These are phyloP conservation scores for Nasonia oneida DNA, from an alignment of 2,888 invertebrate genomes.

Conservation along the genomic window DNA sequence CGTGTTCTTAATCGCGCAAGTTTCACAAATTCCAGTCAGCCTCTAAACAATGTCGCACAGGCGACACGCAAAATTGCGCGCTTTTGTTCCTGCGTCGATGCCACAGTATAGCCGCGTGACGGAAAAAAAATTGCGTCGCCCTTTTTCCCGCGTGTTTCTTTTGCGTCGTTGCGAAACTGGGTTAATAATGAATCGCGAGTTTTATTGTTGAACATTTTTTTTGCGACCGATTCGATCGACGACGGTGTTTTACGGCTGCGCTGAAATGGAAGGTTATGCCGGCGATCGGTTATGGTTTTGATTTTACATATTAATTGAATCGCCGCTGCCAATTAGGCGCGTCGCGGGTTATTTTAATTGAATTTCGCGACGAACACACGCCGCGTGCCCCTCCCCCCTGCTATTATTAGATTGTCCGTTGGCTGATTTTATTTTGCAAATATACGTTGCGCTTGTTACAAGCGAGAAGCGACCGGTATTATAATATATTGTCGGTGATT, in stretches of 20 bases:
- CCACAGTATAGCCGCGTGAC: not conserved
- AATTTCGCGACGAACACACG: not conserved
- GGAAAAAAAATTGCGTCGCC: slow-evolving; percentile 37
- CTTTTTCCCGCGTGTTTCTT: not conserved
- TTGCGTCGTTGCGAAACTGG: slow-evolving; percentile 22
- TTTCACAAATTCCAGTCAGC: slow-evolving; percentile 19
- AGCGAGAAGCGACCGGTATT: not conserved
- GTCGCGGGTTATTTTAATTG: slow-evolving; percentile 37
- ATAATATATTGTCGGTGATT: too few species aligned
- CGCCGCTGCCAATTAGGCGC: slow-evolving; percentile 18
- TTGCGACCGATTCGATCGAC: not conserved
- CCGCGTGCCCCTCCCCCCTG: too few species aligned
- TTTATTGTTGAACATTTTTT: not conserved
- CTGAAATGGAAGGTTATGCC: slow-evolving; percentile 20
- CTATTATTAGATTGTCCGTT: not conserved
- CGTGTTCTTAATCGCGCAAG: slow-evolving; percentile 28
- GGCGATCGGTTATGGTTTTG: slow-evolving; percentile 16
- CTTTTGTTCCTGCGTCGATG: slow-evolving; percentile 18
- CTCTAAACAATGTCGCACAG: slow-evolving; percentile 34
- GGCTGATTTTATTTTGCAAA: not conserved
- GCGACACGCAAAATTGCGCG: slow-evolving; percentile 35
- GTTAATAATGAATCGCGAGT: slow-evolving; percentile 21
- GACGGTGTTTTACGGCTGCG: not conserved
- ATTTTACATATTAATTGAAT: slow-evolving; percentile 36
- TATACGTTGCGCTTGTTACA: not conserved